Percentiles rank a stretch among this genome's conserved stretches.
Evolutionary conservation across 64 coral and sea anemone genomes (phyloP).

Genomic region (Montipora sp.): DNA sequence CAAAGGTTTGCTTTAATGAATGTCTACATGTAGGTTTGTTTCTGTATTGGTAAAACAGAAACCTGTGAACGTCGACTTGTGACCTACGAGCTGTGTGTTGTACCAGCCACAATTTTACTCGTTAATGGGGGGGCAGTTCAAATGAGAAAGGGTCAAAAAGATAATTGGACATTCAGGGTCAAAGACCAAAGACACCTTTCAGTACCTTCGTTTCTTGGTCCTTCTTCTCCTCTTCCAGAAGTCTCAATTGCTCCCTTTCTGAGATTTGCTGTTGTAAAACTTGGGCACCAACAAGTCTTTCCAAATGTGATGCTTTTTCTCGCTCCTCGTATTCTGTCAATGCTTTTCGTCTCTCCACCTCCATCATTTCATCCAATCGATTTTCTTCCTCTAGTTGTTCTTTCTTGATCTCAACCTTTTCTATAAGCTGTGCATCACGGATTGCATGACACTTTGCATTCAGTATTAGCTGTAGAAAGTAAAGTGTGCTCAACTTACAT

Average conservation of each 20-base stretch:
- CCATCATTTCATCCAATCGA: conserved; percentile 99
- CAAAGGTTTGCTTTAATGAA: too few relatives aligned
- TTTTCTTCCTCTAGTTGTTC: conserved; percentile 94
- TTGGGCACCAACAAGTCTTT: conserved; percentile 90
- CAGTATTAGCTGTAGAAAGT: conserved; percentile 81
- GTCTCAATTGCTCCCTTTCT: conserved; percentile 83
- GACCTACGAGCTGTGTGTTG: too few relatives aligned
- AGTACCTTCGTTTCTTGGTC: conserved; percentile 95
- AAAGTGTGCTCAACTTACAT: neutral
- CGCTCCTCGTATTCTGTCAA: conserved; percentile 92
- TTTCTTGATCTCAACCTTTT: conserved; percentile 99
- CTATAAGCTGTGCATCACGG: conserved; percentile 97
- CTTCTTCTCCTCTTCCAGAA: conserved; percentile 93
- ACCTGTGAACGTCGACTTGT: too few relatives aligned
- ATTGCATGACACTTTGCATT: conserved; percentile 99
- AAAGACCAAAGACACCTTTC: neutral
- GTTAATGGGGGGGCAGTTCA: too few relatives aligned
- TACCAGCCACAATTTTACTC: too few relatives aligned
- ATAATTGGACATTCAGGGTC: too few relatives aligned
- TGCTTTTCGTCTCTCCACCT: conserved; percentile 89
- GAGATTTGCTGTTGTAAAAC: conserved; percentile 89
- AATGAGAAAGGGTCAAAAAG: too few relatives aligned
- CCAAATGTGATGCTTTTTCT: conserved; percentile 84
- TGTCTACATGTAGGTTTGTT: too few relatives aligned
- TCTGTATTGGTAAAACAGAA: too few relatives aligned